A percentile compares a stretch with the other conserved stretches of the same genome.
Conservation (phyloP, 2,797 vertebrate species). For the Triplophysa bombifrons region DNA sequence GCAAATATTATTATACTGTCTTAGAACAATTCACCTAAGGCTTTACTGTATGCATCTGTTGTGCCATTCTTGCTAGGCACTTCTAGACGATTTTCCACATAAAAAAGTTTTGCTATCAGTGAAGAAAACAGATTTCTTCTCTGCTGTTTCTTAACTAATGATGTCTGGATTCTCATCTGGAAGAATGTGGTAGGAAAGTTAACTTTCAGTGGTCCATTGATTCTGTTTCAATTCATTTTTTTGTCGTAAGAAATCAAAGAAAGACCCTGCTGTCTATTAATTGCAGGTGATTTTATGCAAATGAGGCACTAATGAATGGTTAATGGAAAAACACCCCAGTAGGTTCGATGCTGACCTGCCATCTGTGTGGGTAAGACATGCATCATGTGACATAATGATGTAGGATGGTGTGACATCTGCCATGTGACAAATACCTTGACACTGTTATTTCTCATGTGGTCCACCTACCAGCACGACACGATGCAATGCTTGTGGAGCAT, state of each 20-base stretch:
- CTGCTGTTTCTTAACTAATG: conserved; percentile 11
- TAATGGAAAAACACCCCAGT: background rate
- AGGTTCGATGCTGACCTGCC: conserved; percentile 7
- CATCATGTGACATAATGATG: conserved; percentile 13
- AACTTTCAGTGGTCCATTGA: conserved; percentile 13
- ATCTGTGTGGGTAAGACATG: conserved; percentile 13
- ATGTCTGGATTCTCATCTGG: conserved; percentile 28
- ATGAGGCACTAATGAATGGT: conserved; percentile 8
- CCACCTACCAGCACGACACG: conserved; percentile 26
- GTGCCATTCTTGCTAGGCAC: conserved; percentile 30
- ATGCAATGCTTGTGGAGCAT: conserved; percentile 2
- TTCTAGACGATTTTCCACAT: background rate
- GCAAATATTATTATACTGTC: background rate
- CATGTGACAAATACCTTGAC: background rate
- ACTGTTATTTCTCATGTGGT: conserved; percentile 13
- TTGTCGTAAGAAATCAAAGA: background rate
- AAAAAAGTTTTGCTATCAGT: conserved; percentile 39
- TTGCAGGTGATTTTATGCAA: background rate
- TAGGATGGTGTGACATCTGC: conserved; percentile 38
- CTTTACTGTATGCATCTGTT: conserved; percentile 18
- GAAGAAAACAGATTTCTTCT: conserved; percentile 19
- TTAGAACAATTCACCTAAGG: background rate
- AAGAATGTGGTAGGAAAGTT: conserved; percentile 15
- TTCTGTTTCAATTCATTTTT: background rate
- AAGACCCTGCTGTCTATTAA: background rate